Evolutionary conservation across 2,888 invertebrate species (phyloP).

Genomic region (Macroteleia sp.): DNA sequence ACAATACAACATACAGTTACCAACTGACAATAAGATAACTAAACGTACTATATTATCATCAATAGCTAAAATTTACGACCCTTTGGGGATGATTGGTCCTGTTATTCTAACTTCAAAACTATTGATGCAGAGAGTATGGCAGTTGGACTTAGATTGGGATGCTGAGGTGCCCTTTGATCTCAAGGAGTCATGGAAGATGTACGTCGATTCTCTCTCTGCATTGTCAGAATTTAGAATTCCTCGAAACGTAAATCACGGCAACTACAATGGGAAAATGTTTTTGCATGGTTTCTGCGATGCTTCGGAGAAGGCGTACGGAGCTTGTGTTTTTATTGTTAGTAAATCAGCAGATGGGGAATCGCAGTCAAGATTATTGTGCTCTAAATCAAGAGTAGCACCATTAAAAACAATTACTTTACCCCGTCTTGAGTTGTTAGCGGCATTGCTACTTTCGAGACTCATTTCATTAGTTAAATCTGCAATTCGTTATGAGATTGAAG

Average conservation of each 20-base stretch:
- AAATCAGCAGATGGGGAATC: not conserved
- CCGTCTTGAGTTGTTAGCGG: conserved; percentile 32
- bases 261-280: not conserved
- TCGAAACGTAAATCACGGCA: conserved; percentile 10
- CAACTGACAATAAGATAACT: not conserved
- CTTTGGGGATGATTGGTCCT: not conserved
- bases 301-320: conserved; percentile 67
- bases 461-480: not conserved
- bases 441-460: conserved; percentile 17
- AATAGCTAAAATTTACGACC: conserved; percentile 13
- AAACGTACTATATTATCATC: not conserved
- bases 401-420: conserved; percentile 18
- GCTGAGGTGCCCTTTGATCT: not conserved
- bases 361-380: conserved; percentile 29
- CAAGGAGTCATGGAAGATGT: not conserved
- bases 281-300: conserved; percentile 66
- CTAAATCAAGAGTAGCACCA: conserved; percentile 58
- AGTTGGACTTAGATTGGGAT: conserved; percentile 33
- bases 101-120: too few species aligned
- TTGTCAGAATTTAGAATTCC: not conserved
- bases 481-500: not conserved
- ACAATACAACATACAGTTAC: too few species aligned
- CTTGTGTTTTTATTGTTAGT: conserved; percentile 62
- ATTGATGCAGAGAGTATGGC: conserved; percentile 20
- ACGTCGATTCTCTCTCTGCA: conserved; percentile 6